phyloP scores from a whole-genome alignment of 2,797 vertebrate genomes.

The Scyliorhinus canicula region DNA sequence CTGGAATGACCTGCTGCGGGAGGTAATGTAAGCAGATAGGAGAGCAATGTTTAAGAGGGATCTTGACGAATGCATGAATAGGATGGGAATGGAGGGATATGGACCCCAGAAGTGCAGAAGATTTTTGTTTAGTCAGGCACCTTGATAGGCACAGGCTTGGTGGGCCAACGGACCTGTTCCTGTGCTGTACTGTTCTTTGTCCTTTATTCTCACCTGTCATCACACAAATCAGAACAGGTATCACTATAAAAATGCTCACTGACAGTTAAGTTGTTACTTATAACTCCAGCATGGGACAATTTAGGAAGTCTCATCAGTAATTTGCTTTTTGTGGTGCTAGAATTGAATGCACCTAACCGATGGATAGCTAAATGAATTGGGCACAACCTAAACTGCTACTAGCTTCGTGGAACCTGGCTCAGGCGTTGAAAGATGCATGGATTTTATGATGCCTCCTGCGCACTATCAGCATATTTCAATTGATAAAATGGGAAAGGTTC shows the following conservation, averaged over 20 bases:
- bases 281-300: neutral
- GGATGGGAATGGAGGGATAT: too few species aligned
- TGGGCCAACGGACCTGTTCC: too few species aligned
- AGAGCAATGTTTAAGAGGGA: too few species aligned
- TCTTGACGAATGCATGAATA: too few species aligned
- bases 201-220: neutral
- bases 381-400: neutral
- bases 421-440: neutral
- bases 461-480: neutral
- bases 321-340: neutral
- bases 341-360: neutral
- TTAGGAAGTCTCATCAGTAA: neutral
- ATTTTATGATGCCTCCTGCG: neutral
- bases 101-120: too few species aligned
- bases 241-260: too few species aligned
- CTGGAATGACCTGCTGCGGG: too few species aligned
- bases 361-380: neutral
- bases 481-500: too few species aligned
- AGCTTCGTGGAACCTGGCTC: neutral
- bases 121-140: too few species aligned
- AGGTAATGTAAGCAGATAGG: too few species aligned
- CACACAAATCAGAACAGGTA: neutral
- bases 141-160: too few species aligned
- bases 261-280: neutral
- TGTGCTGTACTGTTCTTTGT: too few species aligned